Conservation (phyloP, 92 coral and sea anemone species). For the Pocillopora meandrina region DNA sequence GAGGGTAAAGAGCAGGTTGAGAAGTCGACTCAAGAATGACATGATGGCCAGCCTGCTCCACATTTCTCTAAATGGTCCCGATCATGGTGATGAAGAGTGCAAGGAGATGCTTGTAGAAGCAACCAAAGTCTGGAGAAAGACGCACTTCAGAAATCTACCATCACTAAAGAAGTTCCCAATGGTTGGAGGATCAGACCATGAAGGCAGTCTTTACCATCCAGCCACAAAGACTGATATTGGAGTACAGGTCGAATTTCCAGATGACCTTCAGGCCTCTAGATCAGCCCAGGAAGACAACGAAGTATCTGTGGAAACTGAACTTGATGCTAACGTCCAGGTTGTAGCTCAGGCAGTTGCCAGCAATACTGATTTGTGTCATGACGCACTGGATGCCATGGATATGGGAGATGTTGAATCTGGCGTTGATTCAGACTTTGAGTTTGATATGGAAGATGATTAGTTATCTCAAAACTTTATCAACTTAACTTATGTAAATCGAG, state of each 20-base stretch:
- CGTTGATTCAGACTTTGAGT: constrained; percentile 38
- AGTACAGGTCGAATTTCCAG: constrained; percentile 29
- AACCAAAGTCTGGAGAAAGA: constrained; percentile 12
- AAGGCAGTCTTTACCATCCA: constrained; percentile 33
- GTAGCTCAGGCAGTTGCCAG: constrained; percentile 41
- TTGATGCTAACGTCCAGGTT: constrained; percentile 36
- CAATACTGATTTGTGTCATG: constrained; percentile 32
- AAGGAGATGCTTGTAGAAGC: constrained; percentile 1
- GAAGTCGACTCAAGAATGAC: too few relatives aligned
- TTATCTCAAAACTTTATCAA: constrained; percentile 28
- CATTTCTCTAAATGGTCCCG: neutral
- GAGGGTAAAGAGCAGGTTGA: neutral
- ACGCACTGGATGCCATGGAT: constrained; percentile 44
- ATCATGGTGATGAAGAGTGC: neutral
- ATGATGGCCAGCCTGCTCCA: too few relatives aligned
- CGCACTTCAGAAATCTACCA: constrained; percentile 8
- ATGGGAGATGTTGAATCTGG: constrained; percentile 40
- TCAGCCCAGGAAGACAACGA: constrained; percentile 9
- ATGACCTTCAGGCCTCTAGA: constrained; percentile 25
- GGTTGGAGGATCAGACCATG: constrained; percentile 51
- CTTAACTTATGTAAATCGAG: constrained; percentile 19
- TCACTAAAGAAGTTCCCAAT: constrained; percentile 19
- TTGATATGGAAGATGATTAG: constrained; percentile 40
- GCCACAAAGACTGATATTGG: constrained; percentile 34
- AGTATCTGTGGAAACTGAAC: constrained; percentile 38